phyloP scores from a whole-genome alignment of 2,797 vertebrate genomes.

The Parauchenoglanis punctatus region DNA sequence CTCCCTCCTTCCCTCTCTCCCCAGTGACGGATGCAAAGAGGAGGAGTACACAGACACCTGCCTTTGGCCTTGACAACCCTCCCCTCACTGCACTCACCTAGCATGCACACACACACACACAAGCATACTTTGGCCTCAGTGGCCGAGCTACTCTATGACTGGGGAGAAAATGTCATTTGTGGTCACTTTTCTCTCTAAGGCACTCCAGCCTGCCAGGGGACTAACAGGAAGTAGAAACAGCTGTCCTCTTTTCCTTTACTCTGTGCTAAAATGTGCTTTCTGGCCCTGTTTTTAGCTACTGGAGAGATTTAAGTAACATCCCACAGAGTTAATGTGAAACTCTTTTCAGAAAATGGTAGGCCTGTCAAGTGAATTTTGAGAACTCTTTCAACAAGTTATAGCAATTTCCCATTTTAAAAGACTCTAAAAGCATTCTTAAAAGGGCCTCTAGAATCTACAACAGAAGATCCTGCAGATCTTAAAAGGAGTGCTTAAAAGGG shows the following conservation, averaged over 20 bases:
- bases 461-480: neutral
- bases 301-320: slow-evolving; percentile 38
- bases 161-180: slow-evolving; percentile 73
- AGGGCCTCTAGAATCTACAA: neutral
- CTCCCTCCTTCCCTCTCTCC: slow-evolving; percentile 76
- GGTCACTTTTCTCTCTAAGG: slow-evolving; percentile 67
- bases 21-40: slow-evolving; percentile 89
- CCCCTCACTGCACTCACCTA: slow-evolving; percentile 32
- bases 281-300: slow-evolving; percentile 38
- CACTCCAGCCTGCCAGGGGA: slow-evolving; percentile 44
- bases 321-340: slow-evolving; percentile 13
- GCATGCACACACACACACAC: neutral
- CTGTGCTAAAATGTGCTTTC: slow-evolving; percentile 38
- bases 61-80: slow-evolving; percentile 82
- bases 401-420: neutral
- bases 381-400: slow-evolving; percentile 4
- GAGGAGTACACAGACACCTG: slow-evolving; percentile 79
- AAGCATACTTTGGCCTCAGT: slow-evolving; percentile 13
- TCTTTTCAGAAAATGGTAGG: slow-evolving; percentile 16
- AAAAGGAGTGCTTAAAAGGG: neutral
- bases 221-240: slow-evolving; percentile 51
- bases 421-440: neutral
- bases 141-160: slow-evolving; percentile 35
- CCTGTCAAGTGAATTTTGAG: slow-evolving; percentile 12
- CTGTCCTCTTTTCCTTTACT: slow-evolving; percentile 51